Evolutionary conservation across 2,888 invertebrate species (phyloP).

Genomic region (Agonopterix heracliana): DNA sequence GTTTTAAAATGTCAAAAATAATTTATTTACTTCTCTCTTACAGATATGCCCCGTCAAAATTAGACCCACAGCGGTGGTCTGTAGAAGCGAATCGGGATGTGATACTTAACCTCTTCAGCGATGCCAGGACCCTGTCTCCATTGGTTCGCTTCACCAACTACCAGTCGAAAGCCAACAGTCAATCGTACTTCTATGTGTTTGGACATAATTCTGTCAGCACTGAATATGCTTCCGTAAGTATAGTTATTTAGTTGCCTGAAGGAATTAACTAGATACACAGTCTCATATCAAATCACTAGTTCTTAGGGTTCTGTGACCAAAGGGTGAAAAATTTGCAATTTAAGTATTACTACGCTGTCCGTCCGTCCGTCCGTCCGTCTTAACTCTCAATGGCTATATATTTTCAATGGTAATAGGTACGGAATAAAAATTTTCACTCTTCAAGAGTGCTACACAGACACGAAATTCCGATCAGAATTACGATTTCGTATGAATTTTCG

Average conservation of each 20-base stretch:
- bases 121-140: slow-evolving; percentile 91
- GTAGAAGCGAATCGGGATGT: slow-evolving; percentile 82
- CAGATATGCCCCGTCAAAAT: slow-evolving; percentile 76
- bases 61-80: slow-evolving; percentile 74
- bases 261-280: no score
- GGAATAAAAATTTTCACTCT: no score
- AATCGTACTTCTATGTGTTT: slow-evolving; percentile 92
- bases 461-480: no score
- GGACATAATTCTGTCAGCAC: slow-evolving; percentile 88
- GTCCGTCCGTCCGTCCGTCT: no score
- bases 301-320: no score
- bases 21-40: slow-evolving; percentile 7
- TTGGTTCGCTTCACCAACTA: slow-evolving; percentile 84
- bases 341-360: no score
- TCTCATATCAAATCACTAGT: not conserved
- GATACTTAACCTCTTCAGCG: slow-evolving; percentile 91
- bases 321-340: no score
- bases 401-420: no score
- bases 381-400: no score
- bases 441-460: no score
- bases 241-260: not conserved
- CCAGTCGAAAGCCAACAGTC: slow-evolving; percentile 83
- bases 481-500: no score
- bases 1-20: not conserved
- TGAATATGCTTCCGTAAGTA: slow-evolving; percentile 85